A percentile compares a stretch with the other conserved stretches of the same genome.
phyloP scores from a whole-genome alignment of 2,797 vertebrate species.

The Moxostoma hubbsi region DNA sequence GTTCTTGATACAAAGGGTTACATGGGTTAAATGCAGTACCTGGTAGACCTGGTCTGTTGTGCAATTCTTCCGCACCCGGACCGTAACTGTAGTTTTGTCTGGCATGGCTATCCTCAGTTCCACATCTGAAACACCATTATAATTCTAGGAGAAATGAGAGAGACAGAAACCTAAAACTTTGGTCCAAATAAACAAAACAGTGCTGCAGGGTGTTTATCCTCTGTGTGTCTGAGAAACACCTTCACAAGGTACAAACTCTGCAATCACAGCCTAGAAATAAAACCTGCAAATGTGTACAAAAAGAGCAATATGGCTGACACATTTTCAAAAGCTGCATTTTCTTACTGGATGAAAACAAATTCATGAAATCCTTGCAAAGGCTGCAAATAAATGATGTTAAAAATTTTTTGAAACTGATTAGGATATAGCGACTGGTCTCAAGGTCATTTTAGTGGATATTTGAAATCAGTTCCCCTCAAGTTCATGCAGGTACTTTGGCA shows the following conservation, averaged over 20 bases:
- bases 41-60: constrained; percentile 98
- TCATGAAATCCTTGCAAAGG: background rate
- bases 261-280: background rate
- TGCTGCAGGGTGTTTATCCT: background rate
- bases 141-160: constrained; percentile 79
- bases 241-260: constrained; percentile 1
- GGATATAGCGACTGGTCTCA: no score
- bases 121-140: constrained; percentile 93
- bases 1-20: constrained; percentile 12
- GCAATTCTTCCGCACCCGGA: constrained; percentile 94
- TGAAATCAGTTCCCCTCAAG: no score
- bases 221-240: background rate
- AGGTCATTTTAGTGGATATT: no score
- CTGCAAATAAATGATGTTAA: no score
- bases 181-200: background rate
- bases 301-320: background rate
- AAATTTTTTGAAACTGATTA: background rate
- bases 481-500: no score
- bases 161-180: background rate
- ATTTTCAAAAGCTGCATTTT: background rate
- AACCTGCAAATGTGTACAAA: constrained; percentile 2
- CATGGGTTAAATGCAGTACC: constrained; percentile 72
- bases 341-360: background rate
- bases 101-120: constrained; percentile 93
- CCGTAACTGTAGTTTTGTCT: constrained; percentile 86